Evolutionary conservation across 2,797 vertebrate species (phyloP).

Genomic region (Saxicola maurus): DNA sequence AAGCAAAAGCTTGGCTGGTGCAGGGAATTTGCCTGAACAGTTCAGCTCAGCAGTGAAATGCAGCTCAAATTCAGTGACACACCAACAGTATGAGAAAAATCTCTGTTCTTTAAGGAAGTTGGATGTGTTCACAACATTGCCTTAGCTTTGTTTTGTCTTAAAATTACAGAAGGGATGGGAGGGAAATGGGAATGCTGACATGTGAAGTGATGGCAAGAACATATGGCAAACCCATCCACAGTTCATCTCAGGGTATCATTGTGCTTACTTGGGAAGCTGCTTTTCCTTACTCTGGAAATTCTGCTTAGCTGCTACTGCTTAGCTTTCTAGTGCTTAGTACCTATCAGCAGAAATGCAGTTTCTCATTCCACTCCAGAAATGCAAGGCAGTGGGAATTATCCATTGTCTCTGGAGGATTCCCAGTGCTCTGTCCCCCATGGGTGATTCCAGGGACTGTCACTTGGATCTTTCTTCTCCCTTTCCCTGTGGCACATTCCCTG

Average conservation of each 20-base stretch:
- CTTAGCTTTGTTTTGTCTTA: background rate
- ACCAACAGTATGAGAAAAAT: background rate
- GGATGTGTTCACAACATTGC: background rate
- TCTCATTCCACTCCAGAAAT: background rate
- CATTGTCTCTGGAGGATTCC: background rate
- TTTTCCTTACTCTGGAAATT: background rate
- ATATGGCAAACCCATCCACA: background rate
- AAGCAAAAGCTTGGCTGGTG: background rate
- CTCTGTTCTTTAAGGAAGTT: background rate
- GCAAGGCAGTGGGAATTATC: background rate
- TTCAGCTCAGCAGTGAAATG: background rate
- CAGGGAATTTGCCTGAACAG: background rate
- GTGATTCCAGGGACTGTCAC: background rate
- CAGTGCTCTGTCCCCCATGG: background rate
- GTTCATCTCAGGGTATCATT: background rate
- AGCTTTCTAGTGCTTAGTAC: background rate
- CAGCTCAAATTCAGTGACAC: background rate
- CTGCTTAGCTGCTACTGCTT: background rate
- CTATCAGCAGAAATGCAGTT: background rate
- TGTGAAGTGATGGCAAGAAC: background rate
- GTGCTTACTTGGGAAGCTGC: background rate
- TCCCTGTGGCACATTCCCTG: background rate
- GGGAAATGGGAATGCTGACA: background rate
- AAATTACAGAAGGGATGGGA: background rate
- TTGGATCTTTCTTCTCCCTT: background rate